Base-by-base conservation (phyloP, 2,888 invertebrate genomes). In the Drosophila lacicola region DNA sequence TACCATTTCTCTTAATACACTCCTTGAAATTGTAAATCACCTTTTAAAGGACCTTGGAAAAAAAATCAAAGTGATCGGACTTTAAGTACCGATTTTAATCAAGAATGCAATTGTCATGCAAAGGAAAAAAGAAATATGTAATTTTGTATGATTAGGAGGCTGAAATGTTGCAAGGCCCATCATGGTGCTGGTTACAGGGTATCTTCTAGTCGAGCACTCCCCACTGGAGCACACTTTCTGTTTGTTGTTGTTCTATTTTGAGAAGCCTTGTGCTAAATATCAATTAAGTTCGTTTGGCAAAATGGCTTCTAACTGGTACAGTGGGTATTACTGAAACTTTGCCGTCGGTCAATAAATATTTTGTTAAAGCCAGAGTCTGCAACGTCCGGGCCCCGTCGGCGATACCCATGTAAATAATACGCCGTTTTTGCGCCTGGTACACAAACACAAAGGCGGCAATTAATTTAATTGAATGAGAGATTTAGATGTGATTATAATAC, bases 391-490 rank as follows among this genome's bases (percentile, higher is more conserved):
- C 13, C 49, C 56, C 29, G 10, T 11, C 29, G 64, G 53, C 70
- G 9, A 41, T 57, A 6, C 6, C 41, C 66, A 61, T 75, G 64
- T 75, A 75, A 75, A 78, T 76, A 76, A 78, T 78, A 61, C 69
- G 58, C 9, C 70, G 67, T 65, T 76, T 70, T 70, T 80, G 60
- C 69, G 72, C 80, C 57, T 75, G 66, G 37, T 45, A 62, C 70
- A 66, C 69, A 75, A 80, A 70, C 66, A 73, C 73, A 69, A 74
- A 67, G 73, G 73, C 65, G 70, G 71, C 82, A 82, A 87, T 84
- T 82, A 84, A 79, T 79, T 84, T 79, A 87, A 87, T 87, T 83
- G 82, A 83, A 77, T 74, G 67, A 62, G 69, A 79, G 82, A 87
- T 82, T 83, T 72, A 66, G 69, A 55, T 64, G 73, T 66, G 85